These are phyloP conservation scores for Ceratoteleas bidentatus DNA, from an alignment of 1,140 invertebrate genomes.

Conservation along the genomic window DNA sequence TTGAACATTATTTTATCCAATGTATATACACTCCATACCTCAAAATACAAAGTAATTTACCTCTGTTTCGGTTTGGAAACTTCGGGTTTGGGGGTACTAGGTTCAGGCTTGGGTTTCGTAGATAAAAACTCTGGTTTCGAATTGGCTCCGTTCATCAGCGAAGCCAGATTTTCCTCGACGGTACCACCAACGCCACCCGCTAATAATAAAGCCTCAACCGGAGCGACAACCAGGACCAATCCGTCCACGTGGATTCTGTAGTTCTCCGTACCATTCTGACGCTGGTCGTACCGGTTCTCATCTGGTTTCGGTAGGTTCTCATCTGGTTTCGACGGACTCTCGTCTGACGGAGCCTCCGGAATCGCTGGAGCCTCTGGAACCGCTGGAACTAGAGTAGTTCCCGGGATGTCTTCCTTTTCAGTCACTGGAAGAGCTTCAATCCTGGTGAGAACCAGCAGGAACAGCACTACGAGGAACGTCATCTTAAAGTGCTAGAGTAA, in stretches of 20 bases:
- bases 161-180: constrained; percentile 57
- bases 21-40: not conserved
- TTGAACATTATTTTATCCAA: constrained; percentile 56
- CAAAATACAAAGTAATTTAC: too few species aligned
- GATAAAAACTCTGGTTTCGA: constrained; percentile 30
- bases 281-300: constrained; percentile 83
- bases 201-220: constrained; percentile 81
- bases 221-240: constrained; percentile 84
- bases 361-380: too few species aligned
- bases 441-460: constrained; percentile 7
- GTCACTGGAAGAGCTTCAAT: constrained; percentile 16
- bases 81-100: constrained; percentile 10
- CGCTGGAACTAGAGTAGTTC: not conserved
- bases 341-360: too few species aligned
- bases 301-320: constrained; percentile 10
- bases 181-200: constrained; percentile 65
- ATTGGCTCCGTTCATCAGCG: constrained; percentile 20
- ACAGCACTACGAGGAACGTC: constrained; percentile 12
- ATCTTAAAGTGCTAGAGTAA: constrained; percentile 10
- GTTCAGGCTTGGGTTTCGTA: constrained; percentile 41
- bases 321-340: too few species aligned
- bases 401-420: constrained; percentile 12
- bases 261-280: constrained; percentile 87
- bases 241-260: constrained; percentile 85
- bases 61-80: constrained; percentile 42